phyloP scores from a whole-genome alignment of 2,797 vertebrate species.

The Sebastolobus alascanus region DNA sequence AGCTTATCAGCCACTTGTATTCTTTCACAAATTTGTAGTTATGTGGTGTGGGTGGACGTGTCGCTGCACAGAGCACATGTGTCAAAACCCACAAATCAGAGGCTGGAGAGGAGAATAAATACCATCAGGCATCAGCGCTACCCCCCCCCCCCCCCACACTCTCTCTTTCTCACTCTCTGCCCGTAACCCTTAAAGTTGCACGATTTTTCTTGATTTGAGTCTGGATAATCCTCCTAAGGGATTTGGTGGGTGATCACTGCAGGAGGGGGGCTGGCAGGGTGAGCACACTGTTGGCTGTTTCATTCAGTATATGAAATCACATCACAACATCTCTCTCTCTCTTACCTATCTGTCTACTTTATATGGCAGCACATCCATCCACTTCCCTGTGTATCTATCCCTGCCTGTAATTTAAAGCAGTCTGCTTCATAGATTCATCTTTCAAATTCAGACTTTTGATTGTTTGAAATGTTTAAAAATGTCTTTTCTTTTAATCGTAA shows the following conservation, averaged over 20 bases:
- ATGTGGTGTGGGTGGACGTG: background rate
- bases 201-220: slow-evolving; percentile 85
- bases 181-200: slow-evolving; percentile 74
- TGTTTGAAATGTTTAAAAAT: background rate
- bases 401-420: slow-evolving; percentile 33
- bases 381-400: slow-evolving; percentile 32
- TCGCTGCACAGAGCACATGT: background rate
- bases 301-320: slow-evolving; percentile 67
- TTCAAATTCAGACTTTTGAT: slow-evolving; percentile 2
- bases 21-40: background rate
- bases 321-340: slow-evolving; percentile 44
- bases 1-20: background rate
- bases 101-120: background rate
- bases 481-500: no score
- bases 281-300: slow-evolving; percentile 67
- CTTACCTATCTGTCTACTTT: slow-evolving; percentile 35
- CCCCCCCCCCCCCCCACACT: slow-evolving; percentile 19
- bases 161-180: slow-evolving; percentile 50
- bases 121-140: slow-evolving; percentile 6
- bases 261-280: slow-evolving; percentile 54
- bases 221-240: slow-evolving; percentile 89
- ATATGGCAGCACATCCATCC: slow-evolving; percentile 48
- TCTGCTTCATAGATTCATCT: slow-evolving; percentile 2
- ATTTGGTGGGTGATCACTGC: slow-evolving; percentile 86
- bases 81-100: slow-evolving; percentile 22